phyloP scores from a whole-genome alignment of 2,797 vertebrate genomes.

The Chaunax sp. region DNA sequence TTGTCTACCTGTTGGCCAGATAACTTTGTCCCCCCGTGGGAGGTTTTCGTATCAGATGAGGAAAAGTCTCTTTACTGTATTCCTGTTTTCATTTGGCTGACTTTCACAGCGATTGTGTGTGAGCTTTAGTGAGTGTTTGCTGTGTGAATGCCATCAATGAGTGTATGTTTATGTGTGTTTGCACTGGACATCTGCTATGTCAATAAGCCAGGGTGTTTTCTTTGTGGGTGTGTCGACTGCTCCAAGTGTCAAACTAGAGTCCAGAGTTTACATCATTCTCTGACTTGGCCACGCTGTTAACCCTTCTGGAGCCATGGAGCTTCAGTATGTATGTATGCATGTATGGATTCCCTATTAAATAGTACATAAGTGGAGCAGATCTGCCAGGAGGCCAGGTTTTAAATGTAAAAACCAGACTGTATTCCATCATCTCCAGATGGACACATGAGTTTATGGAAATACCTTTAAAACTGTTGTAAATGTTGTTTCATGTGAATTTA shows the following conservation, averaged over 20 bases:
- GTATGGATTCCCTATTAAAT: not conserved
- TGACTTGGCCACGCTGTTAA: constrained; percentile 29
- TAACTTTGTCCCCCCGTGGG: not conserved
- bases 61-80: no score
- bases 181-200: constrained; percentile 71
- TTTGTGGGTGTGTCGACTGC: constrained; percentile 67
- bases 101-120: not conserved
- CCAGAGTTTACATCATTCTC: constrained; percentile 60
- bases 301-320: not conserved
- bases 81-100: constrained; percentile 10
- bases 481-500: no score
- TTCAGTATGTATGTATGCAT: not conserved
- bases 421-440: no score
- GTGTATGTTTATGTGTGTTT: constrained; percentile 36
- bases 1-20: constrained; percentile 19
- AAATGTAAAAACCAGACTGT: no score
- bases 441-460: no score
- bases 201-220: constrained; percentile 68
- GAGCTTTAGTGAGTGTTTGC: no score
- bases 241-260: constrained; percentile 57
- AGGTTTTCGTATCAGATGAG: constrained; percentile 10
- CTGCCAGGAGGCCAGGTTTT: no score
- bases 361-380: no score
- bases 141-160: no score
- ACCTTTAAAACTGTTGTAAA: no score